Percentiles rank a stretch among this genome's conserved stretches.
Evolutionary conservation across 1,140 invertebrate species (phyloP).

Genomic region (Ceratosolen fusciceps): DNA sequence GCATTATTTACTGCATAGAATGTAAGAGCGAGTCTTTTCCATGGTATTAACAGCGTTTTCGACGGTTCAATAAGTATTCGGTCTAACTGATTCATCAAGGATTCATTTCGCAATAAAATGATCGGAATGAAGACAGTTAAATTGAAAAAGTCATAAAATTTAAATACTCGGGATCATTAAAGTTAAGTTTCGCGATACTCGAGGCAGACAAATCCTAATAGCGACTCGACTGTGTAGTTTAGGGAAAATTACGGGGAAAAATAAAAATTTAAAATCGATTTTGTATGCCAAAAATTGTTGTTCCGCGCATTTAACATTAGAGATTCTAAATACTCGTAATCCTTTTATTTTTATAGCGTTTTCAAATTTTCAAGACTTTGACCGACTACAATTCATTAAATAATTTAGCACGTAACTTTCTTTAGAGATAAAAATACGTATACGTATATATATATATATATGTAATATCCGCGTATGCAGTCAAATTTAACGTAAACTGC

Average conservation of each 20-base stretch:
- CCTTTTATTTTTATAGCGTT: too few relatives aligned
- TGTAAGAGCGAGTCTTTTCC: too few relatives aligned
- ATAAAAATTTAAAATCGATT: constrained; percentile 10
- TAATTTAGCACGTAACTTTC: too few relatives aligned
- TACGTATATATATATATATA: too few relatives aligned
- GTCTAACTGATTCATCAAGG: neutral
- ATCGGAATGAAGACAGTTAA: constrained; percentile 1
- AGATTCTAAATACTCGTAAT: too few relatives aligned
- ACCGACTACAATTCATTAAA: too few relatives aligned
- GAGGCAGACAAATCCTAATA: neutral
- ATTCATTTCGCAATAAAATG: constrained; percentile 11
- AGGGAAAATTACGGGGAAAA: neutral
- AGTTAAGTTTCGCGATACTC: neutral
- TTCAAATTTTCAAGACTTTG: too few relatives aligned
- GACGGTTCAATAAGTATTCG: neutral
- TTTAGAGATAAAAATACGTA: too few relatives aligned
- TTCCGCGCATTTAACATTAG: too few relatives aligned
- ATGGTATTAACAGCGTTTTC: neutral
- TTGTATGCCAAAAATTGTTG: neutral
- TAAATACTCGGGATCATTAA: constrained; percentile 3
- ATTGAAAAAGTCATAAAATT: constrained; percentile 15
- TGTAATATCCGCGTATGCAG: too few relatives aligned
- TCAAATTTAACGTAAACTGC: too few relatives aligned
- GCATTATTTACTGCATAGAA: too few relatives aligned
- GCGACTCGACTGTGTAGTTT: neutral